Evolutionary conservation across 2,888 invertebrate species (phyloP).

Genomic region (Agrenia bidenticulata): DNA sequence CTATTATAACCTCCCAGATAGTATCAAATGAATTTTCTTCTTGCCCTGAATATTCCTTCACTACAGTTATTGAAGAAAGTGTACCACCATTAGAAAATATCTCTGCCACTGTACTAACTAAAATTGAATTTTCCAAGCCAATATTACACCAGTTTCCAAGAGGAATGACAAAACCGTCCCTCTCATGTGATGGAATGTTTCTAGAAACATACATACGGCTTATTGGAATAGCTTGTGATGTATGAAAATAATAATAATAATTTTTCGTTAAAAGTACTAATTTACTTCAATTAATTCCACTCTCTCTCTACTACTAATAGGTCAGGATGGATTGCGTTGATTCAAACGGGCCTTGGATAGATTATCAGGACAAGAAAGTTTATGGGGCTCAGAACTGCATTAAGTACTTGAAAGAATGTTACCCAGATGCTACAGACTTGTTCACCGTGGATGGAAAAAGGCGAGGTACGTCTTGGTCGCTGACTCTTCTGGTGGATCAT

Average conservation of each 20-base stretch:
- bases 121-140: too few species aligned
- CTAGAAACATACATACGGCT: slow-evolving; percentile 23
- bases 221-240: slow-evolving; percentile 17
- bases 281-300: too few species aligned
- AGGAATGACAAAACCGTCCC: slow-evolving; percentile 13
- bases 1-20: too few species aligned
- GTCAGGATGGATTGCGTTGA: slow-evolving; percentile 16
- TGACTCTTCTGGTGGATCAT: slow-evolving; percentile 14
- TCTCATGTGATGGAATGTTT: slow-evolving; percentile 19
- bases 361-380: slow-evolving; percentile 3
- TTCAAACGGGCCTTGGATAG: slow-evolving; percentile 16
- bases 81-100: too few species aligned
- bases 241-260: slow-evolving; percentile 1
- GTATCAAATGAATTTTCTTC: too few species aligned
- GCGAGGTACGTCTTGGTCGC: slow-evolving; percentile 4
- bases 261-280: not conserved
- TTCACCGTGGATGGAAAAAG: slow-evolving; percentile 1
- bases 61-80: too few species aligned
- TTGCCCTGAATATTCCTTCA: too few species aligned
- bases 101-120: too few species aligned
- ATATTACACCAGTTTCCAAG: slow-evolving; percentile 22
- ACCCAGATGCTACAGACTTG: slow-evolving; percentile 7
- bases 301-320: too few species aligned
- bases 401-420: slow-evolving; percentile 5
- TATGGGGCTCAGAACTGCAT: slow-evolving; percentile 13